Evolutionary conservation across 1,140 invertebrate species (phyloP).

Genomic region (Babylonia areolata): DNA sequence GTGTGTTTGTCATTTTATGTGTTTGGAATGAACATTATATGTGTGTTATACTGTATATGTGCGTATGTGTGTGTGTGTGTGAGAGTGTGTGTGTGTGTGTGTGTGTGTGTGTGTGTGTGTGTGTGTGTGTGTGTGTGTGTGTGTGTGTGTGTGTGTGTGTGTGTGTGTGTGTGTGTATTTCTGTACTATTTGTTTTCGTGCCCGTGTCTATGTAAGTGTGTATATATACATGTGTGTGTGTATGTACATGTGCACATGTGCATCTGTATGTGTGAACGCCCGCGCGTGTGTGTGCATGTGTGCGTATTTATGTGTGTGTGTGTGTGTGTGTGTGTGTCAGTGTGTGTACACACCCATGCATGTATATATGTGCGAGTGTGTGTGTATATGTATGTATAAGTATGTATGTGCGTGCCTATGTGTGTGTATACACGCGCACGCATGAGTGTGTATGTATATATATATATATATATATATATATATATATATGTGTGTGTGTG

Average conservation of each 20-base stretch:
- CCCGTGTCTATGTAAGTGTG: too few relatives aligned
- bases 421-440: background rate
- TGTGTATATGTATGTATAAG: background rate
- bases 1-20: too few relatives aligned
- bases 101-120: too few relatives aligned
- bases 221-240: background rate
- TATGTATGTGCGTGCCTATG: background rate
- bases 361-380: background rate
- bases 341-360: background rate
- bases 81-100: too few relatives aligned
- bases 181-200: too few relatives aligned
- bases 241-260: background rate
- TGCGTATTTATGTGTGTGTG: background rate
- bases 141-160: too few relatives aligned
- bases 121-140: too few relatives aligned
- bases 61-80: too few relatives aligned
- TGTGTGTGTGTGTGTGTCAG: background rate
- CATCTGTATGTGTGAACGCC: background rate
- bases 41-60: too few relatives aligned
- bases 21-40: too few relatives aligned
- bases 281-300: background rate
- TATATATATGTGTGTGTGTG: background rate
- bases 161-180: too few relatives aligned
- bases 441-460: background rate
- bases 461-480: background rate